A percentile compares a stretch with the other conserved stretches of the same genome.
Evolutionary conservation across 1,140 invertebrate genomes (phyloP).

Genomic region (Pogonognathellus flavescens): DNA sequence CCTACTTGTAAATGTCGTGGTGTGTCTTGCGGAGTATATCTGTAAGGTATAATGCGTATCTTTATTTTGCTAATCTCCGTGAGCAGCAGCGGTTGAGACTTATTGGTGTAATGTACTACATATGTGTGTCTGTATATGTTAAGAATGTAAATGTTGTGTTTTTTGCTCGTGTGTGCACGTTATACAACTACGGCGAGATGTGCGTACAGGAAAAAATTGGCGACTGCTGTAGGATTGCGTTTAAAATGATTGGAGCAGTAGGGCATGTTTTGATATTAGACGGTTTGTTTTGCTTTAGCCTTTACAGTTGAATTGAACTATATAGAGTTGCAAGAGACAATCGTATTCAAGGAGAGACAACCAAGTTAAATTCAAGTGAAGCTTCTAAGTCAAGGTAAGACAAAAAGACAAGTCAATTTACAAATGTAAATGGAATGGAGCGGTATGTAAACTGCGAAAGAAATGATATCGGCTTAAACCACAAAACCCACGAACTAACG

Average conservation of each 20-base stretch:
- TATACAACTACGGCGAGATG: neutral
- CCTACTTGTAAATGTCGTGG: neutral
- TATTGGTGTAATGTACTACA: neutral
- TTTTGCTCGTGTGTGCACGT: no score
- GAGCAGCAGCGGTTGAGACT: no score
- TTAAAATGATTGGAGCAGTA: constrained; percentile 24
- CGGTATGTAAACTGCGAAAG: neutral
- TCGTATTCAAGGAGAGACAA: constrained; percentile 18
- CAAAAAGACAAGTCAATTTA: constrained; percentile 27
- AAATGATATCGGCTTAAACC: no score
- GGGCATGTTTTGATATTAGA: constrained; percentile 27
- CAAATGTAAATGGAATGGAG: constrained; percentile 11
- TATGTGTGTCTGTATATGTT: neutral
- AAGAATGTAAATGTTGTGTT: no score
- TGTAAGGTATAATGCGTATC: no score
- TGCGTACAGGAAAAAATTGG: constrained; percentile 1
- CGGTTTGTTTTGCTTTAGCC: constrained; percentile 8
- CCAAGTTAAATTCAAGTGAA: constrained; percentile 6
- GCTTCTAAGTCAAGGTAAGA: constrained; percentile 39
- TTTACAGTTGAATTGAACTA: neutral
- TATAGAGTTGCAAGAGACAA: neutral
- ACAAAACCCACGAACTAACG: no score
- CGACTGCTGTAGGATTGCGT: neutral
- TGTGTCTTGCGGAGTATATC: no score
- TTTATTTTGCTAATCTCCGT: no score